Evolutionary conservation across 2,113 vertebrate genomes (phyloP), one percentile per base, ranked within the genome.

Genomic region (Sinocyclocheilus maitianheensis): DNA sequence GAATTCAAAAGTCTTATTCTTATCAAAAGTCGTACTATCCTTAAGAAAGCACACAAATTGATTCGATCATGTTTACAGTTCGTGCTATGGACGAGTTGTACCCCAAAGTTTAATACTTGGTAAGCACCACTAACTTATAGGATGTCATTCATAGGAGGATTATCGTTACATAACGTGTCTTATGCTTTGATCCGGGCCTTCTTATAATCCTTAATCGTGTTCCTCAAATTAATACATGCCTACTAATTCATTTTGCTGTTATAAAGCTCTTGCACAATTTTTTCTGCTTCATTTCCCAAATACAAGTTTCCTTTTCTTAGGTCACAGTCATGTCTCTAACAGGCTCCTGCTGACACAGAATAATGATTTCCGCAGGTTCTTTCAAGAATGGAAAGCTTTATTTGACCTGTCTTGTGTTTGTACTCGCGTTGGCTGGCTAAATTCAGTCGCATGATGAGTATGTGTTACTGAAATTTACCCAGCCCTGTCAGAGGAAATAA

Each of bases 401-500:
- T 48, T 34, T 22, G 22, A 24, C 51, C 48, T 26, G 30, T 51
- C 43, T 43, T 43, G 40, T 43, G 40, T 43, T 43, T 43, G 40
- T 43, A 43, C 40, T 43, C 7, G 6, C 40, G 40, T 43, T 34
- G 30, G 8, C 55, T 40, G 24, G 58, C 65, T 5, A 11, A 37
- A 75, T 65, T 84, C 24, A 72, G 85, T 88, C 76, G 55, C 13
- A 51, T 16, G 69, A 51, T 16, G 69, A 62, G 51, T 65, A 67
- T 78, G 22, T 13, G 30, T 63, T 65, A 63, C 81, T 93, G 89
- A 93, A 91, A 94, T 94, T 93, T 92, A 87, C 89, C 65, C 79
- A 18, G 11, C 46, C 37, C 79, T 91, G 92, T 91, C 93, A 0
- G 67, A 91, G 94, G 93, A 94, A 94, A 95, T 94, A 89, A 90